Base-by-base conservation (phyloP, 2,888 invertebrate genomes). In the Parnassius smintheus region DNA sequence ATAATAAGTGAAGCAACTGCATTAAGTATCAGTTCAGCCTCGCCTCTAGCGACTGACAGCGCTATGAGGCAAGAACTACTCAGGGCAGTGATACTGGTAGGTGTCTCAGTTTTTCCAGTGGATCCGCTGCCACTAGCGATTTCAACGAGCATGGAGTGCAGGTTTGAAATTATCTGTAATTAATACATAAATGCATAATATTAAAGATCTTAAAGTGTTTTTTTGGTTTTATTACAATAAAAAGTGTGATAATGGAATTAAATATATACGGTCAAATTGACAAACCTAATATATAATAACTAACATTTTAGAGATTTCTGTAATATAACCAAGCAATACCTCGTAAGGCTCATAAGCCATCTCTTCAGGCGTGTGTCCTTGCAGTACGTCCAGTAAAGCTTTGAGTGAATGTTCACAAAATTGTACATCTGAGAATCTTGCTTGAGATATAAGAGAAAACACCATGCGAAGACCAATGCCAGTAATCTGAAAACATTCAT, bases 31-130 rank as follows among this genome's bases (percentile, higher is more conserved):
- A 97, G 96, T 65, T 98, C 98, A 10, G 98, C 97, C 81, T 98
- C 97, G 4, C 99, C 99, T 61, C 97, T 93, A 1, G 98, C 98
- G 56, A 99, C 96, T 12, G 98, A 97, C 65, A 99, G 92, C 61
- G 98, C 97, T 59, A 99, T 93, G 9, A 99, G 93, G 72, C 98
- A 98, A 1, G 99, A 96, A 81, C 98, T 97, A 58, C 98, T 97
- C 65, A 98, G 94, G 4, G 97, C 95, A 22, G 97, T 97, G 74
- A 98, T 93, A 71, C 94, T 94, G 67, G 93, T 94, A 13, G 95
- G 94, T 72, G 93, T 91, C 2, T 93, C 93, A 4, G 70, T 61
- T 13, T 72, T 72, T 10, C 78, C 82, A 11, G 68, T 67, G 1
- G 77, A 72, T 0, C 77, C 70, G 90, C 92, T 60, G 91, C 95